These are phyloP conservation scores for Xestia sexstrigata DNA, from an alignment of 2,888 invertebrate species.

Conservation along the genomic window DNA sequence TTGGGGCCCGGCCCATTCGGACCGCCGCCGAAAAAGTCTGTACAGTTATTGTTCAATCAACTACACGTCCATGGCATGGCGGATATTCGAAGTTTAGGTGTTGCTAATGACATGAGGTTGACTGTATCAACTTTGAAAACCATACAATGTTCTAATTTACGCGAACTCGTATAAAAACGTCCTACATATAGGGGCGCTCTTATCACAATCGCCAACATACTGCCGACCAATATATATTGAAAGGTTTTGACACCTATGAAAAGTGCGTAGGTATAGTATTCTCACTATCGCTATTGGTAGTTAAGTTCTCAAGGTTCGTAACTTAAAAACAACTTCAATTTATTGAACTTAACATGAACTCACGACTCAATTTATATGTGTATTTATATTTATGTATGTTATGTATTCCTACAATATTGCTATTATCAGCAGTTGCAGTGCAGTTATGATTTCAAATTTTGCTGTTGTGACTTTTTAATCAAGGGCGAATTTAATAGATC, in stretches of 20 bases:
- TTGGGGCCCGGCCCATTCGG: constrained; percentile 88
- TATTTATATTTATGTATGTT: too few species aligned
- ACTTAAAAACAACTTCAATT: background rate
- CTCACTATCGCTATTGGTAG: constrained; percentile 11
- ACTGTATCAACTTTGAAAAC: background rate
- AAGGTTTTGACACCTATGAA: constrained; percentile 5
- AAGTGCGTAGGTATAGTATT: background rate
- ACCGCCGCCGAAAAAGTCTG: constrained; percentile 88
- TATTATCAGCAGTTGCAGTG: background rate
- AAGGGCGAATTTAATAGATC: too few species aligned
- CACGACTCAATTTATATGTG: background rate
- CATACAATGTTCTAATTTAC: constrained; percentile 15
- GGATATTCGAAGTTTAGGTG: background rate
- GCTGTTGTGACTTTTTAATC: background rate
- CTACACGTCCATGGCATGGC: background rate
- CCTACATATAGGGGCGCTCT: too few species aligned
- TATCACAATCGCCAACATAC: constrained; percentile 35
- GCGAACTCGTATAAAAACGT: constrained; percentile 11
- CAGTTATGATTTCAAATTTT: background rate
- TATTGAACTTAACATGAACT: too few species aligned
- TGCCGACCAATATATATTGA: constrained; percentile 3
- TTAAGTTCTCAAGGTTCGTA: constrained; percentile 3
- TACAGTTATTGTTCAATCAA: constrained; percentile 24
- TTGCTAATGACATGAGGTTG: background rate
- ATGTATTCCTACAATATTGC: background rate